Evolutionary conservation across 2,113 vertebrate species (phyloP), one percentile per base, ranked within the genome.

Genomic region (Silurus asotus): DNA sequence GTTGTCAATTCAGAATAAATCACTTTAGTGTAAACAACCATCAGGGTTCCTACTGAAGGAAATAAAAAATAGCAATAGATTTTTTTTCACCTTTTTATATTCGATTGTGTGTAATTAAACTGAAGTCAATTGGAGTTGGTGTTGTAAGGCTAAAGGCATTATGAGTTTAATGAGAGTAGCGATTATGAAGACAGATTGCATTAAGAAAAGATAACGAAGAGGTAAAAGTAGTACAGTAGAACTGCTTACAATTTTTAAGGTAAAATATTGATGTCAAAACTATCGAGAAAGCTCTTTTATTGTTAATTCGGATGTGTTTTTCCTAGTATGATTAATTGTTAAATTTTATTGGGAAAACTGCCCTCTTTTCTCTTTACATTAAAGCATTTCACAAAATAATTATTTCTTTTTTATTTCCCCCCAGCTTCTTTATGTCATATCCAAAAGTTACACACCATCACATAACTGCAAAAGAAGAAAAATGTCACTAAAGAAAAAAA

Each of bases 41-140:
- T 62, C 58, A 59, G 19, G 49, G 37, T 15, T 23, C 20, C 9
- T 49, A 84, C 4, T 25, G 25, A 75, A 53, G 56, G 72, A 8
- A 84, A 74, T 80, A 77, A 91, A 49, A 19, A 51, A 75, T 72
- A 93, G 90, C 93, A 93, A 93, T 92, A 93, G 92, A 93, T 91
- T 91, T 82, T 90, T 88, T 81, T 90, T 84, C 83, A 91, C 88
- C 86, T 88, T 61, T 67, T 80, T 88, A 82, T 77, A 11, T 79
- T 81, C 67, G 64, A 69, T 59, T 72, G 58, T 23, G 45, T 89
- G 64, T 23, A 81, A 62, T 76, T 76, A 85, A 64, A 70, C 65
- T 89, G 74, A 86, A 65, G 74, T 83, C 75, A 51, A 74, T 25
- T 28, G 61, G 28, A 53, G 72, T 87, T 64, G 64, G 83, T 58